Percentiles rank a stretch among this genome's conserved stretches.
These are phyloP conservation scores for Aphodius granarius DNA, from an alignment of 2,888 invertebrate species.

Conservation along the genomic window DNA sequence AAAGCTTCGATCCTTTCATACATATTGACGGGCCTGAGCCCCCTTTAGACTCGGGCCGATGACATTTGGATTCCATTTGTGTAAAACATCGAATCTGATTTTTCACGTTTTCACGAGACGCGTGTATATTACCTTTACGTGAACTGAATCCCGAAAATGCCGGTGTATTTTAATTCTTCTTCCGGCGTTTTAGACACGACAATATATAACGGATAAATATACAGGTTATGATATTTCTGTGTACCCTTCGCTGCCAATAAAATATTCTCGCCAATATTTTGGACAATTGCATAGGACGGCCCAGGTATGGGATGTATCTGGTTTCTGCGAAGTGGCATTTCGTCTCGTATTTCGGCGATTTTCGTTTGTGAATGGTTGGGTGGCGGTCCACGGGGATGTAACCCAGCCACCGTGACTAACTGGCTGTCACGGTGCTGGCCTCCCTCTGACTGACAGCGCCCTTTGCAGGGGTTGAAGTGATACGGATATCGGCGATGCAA, in stretches of 20 bases:
- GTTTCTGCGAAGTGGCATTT: not conserved
- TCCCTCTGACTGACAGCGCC: not conserved
- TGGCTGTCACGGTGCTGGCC: not conserved
- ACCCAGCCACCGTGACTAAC: not conserved
- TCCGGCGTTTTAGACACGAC: too few species aligned
- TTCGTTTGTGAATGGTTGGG: not conserved
- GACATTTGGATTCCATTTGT: slow-evolving; percentile 15
- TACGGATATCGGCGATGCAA: not conserved
- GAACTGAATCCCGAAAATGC: not conserved
- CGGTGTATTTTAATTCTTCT: not conserved
- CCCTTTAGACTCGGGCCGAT: slow-evolving; percentile 5
- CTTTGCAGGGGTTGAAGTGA: not conserved
- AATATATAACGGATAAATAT: too few species aligned
- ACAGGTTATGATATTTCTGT: not conserved
- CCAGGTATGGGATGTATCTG: not conserved
- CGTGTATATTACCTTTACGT: slow-evolving; percentile 13
- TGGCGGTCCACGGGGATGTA: not conserved
- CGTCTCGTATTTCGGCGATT: not conserved
- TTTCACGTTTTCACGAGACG: slow-evolving; percentile 6
- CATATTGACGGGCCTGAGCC: slow-evolving; percentile 6
- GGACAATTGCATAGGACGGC: not conserved
- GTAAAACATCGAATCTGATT: slow-evolving; percentile 14
- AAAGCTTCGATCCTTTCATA: slow-evolving; percentile 3
- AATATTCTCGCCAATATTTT: not conserved
- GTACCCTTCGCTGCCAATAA: not conserved